phyloP scores from a whole-genome alignment of 64 coral and sea anemone species.

The Actinia equina region DNA sequence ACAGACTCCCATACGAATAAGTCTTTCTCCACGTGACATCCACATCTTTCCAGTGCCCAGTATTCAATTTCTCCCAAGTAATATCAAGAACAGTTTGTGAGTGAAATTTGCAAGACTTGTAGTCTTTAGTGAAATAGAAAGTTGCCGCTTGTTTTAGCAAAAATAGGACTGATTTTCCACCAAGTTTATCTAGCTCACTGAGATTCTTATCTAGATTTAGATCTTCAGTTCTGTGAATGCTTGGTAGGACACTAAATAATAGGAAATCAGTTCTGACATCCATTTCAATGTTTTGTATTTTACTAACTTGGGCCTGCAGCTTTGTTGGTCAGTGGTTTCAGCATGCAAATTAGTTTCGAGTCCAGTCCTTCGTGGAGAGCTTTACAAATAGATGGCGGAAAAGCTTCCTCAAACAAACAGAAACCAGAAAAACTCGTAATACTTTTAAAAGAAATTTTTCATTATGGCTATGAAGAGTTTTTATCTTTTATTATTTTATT shows the following conservation, averaged over 20 bases:
- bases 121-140: conserved; percentile 49
- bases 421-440: background rate
- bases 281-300: background rate
- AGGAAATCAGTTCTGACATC: background rate
- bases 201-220: conserved; percentile 48
- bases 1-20: conserved; percentile 80
- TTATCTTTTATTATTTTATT: background rate
- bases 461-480: background rate
- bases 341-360: background rate
- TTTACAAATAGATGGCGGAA: conserved; percentile 13
- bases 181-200: conserved; percentile 18
- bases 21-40: conserved; percentile 76
- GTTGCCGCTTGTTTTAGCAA: conserved; percentile 38
- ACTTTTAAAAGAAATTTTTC: background rate
- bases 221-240: conserved; percentile 18
- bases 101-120: conserved; percentile 36
- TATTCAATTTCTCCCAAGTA: conserved; percentile 95
- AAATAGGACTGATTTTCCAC: conserved; percentile 56
- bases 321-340: background rate
- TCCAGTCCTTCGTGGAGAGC: background rate
- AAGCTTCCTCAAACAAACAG: background rate
- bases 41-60: conserved; percentile 97
- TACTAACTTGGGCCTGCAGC: background rate
- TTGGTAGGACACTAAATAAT: conserved; percentile 45
- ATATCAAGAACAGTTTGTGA: conserved; percentile 79